Base-by-base conservation (phyloP, 92 coral and sea anemone species). In the Galaxea fascicularis region DNA sequence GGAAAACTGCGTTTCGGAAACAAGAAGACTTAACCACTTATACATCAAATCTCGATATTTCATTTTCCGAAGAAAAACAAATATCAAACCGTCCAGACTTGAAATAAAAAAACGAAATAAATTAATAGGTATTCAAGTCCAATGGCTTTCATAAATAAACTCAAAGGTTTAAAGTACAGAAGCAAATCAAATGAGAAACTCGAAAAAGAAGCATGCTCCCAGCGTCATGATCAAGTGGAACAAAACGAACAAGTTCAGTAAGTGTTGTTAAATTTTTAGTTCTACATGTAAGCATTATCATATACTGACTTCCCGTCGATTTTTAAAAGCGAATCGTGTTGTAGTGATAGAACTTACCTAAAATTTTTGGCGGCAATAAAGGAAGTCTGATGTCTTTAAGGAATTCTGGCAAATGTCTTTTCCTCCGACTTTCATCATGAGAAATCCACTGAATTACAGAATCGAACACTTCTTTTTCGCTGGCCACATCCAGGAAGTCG, bases 381-480 rank as follows among this genome's bases (percentile, higher is more conserved):
- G 95, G 94, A 35, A 96, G 84, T 81, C 98, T 87, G 21, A 96
- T 83, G 52, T 89, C 90, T 28, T 85, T 85, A n/a, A 96, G 79
- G 25, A 96, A 85, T 35, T 90, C 93, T 1, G 98, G 92, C 77
- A 96, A 85, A 73, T 91, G 85, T 46, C 78, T 79, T 65, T 87
- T 88, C 57, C 98, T 80, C 10, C 58, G 59, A n/a, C 65, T 86
- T n/a, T 87, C 58, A 78, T 90, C 91, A 16, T 96, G 96, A 47
- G 83, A 67, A n/a, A 93, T 91, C 98, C 98, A 96, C 53, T 82
- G 75, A 59, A 96, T 84, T 29, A 89, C 93, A 8, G 95, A 82
- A 75, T 96, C 99, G 64, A 96, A 96, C 3, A 92, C 99, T 60
- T 94, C 99, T 73, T 96, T 92, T 83, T 96, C 99, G 46, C 92